phyloP scores from a whole-genome alignment of 2,113 vertebrate genomes.

The Pelvicachromis taeniatus region DNA sequence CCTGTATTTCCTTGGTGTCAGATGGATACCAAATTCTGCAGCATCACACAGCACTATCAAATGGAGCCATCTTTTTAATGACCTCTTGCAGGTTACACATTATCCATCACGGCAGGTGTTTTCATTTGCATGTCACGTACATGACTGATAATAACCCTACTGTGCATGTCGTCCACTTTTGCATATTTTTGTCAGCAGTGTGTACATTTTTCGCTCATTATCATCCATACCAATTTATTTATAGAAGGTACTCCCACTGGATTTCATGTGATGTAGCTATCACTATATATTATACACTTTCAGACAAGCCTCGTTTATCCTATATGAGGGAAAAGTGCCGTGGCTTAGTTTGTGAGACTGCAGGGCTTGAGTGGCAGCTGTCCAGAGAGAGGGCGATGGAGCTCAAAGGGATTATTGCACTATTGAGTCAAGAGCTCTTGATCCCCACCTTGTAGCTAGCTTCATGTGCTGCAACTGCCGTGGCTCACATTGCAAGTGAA shows the following conservation, averaged over 20 bases:
- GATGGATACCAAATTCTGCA: background rate
- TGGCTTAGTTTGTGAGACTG: constrained; percentile 3
- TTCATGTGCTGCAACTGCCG: background rate
- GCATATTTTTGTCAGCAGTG: background rate
- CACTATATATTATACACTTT: background rate
- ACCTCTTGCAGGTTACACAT: background rate
- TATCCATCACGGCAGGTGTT: background rate
- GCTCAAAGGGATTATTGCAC: constrained; percentile 37
- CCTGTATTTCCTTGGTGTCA: background rate
- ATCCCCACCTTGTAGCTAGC: constrained; percentile 29
- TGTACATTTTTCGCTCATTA: background rate
- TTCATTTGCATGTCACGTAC: constrained; percentile 28
- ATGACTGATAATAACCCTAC: background rate
- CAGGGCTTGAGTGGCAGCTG: constrained; percentile 31
- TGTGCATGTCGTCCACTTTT: background rate
- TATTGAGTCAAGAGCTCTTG: constrained; percentile 39
- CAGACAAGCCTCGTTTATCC: constrained; percentile 4
- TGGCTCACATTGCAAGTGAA: background rate
- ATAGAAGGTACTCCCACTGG: background rate
- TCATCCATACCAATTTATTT: background rate
- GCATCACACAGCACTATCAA: background rate
- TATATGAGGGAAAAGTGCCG: constrained; percentile 26
- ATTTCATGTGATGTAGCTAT: background rate
- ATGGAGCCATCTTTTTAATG: background rate
- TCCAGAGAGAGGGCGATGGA: constrained; percentile 8